Conservation (phyloP, 92 coral and sea anemone species). For the Palythoa heliodiscus region DNA sequence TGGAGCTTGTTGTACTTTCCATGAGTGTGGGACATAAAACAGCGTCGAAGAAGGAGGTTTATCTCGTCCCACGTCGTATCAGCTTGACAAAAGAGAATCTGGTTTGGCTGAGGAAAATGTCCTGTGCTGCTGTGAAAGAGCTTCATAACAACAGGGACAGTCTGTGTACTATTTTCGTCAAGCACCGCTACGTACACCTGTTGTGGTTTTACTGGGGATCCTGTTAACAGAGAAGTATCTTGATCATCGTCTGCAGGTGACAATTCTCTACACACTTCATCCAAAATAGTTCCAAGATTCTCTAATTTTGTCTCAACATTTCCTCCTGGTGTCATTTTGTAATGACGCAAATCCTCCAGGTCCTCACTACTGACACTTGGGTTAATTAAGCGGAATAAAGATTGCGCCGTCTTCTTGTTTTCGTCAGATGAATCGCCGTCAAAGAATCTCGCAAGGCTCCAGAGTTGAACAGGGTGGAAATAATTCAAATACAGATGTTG, state of each 20-base stretch:
- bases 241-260: not conserved
- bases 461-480: conserved; percentile 75
- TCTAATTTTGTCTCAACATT: conserved; percentile 22
- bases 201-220: conserved; percentile 40
- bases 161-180: conserved; percentile 59
- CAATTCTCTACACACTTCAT: conserved; percentile 2
- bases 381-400: conserved; percentile 48
- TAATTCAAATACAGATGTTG: conserved; percentile 59
- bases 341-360: not conserved
- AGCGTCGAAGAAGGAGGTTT: conserved; percentile 61
- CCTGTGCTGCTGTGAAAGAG: conserved; percentile 45
- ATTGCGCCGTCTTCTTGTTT: conserved; percentile 3
- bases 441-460: conserved; percentile 60
- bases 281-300: conserved; percentile 31
- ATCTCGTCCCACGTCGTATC: conserved; percentile 78
- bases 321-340: conserved; percentile 4
- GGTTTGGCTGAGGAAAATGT: conserved; percentile 52
- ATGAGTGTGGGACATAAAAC: conserved; percentile 39
- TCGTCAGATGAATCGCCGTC: conserved; percentile 35
- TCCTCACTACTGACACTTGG: not conserved
- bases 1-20: conserved; percentile 33
- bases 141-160: conserved; percentile 62
- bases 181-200: conserved; percentile 61
- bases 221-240: not conserved
- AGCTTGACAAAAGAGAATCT: conserved; percentile 60